Evolutionary conservation across 2,888 invertebrate species (phyloP).

Genomic region (Eristalinus aeneus): DNA sequence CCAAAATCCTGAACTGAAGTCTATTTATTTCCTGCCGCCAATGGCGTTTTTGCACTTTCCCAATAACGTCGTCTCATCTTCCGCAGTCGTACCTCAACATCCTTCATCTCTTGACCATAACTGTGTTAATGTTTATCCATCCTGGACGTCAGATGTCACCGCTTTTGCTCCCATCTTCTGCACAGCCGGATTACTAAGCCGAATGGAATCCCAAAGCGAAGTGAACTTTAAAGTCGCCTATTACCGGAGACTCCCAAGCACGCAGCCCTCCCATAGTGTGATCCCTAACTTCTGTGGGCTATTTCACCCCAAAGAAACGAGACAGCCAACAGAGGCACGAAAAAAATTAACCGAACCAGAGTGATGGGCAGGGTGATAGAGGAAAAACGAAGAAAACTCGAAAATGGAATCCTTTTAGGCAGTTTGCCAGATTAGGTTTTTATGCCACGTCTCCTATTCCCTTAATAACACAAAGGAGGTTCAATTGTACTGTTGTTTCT

Average conservation of each 20-base stretch:
- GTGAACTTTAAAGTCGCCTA: not conserved
- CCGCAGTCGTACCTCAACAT: too few relatives aligned
- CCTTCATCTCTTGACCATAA: too few relatives aligned
- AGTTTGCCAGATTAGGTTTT: slow-evolving; percentile 71
- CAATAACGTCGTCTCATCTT: too few relatives aligned
- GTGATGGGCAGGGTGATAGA: not conserved
- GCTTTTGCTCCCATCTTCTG: not conserved
- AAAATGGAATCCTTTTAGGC: slow-evolving; percentile 68
- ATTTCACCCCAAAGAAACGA: not conserved
- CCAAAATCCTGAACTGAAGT: too few relatives aligned
- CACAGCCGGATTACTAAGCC: not conserved
- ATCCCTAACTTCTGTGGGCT: not conserved
- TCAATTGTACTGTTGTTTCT: slow-evolving; percentile 70
- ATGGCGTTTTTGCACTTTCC: too few relatives aligned
- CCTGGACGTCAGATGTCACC: not conserved
- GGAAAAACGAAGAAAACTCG: slow-evolving; percentile 26
- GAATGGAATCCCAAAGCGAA: not conserved
- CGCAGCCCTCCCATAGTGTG: not conserved
- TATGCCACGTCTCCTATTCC: slow-evolving; percentile 70
- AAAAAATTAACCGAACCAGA: not conserved
- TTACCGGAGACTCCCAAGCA: not conserved
- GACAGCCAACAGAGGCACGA: not conserved
- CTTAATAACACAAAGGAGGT: slow-evolving; percentile 71
- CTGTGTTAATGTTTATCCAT: not conserved
- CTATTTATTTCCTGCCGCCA: too few relatives aligned